Evolutionary conservation across 2,888 invertebrate species (phyloP), one percentile per base, ranked within the genome.

Genomic region (Drosophila infuscata): DNA sequence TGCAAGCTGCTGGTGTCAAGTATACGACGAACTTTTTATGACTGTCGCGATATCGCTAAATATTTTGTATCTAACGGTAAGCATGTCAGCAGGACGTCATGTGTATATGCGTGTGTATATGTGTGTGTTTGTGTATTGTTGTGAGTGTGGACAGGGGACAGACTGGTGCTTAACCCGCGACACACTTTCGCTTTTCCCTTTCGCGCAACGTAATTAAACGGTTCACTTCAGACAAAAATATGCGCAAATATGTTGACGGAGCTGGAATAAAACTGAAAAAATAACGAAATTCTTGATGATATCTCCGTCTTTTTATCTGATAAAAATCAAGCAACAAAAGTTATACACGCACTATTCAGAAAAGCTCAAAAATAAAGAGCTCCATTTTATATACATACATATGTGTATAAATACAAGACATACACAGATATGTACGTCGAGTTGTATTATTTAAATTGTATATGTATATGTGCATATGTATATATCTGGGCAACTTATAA

Each of bases 121-220:
- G 9, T 9, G 20, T 43, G 6, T n/a, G 43, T 12, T 20, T 20
- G 12, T 8, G 20, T 2, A 20, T 20, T 8, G n/a, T n/a, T n/a
- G 20, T n/a, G 58, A 59, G 67, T 72, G 71, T 79, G 84, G 70
- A 81, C 79, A 79, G 64, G 67, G 43, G 38, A 56, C 58, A 8
- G 69, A 57, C 64, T 70, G 70, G 33, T 74, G 74, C 59, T 83
- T 70, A 82, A 79, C 79, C 60, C 56, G 59, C 48, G 43, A 61
- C 53, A 68, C 87, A 74, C 70, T 70, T 70, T 74, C 70, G 58
- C 46, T 57, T 62, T 56, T 58, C 52, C 51, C 54, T 56, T 57
- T 35, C 36, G 48, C 60, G 72, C 54, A 82, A 82, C 88, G 80
- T 74, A 83, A 81, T 83, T 86, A 74, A 85, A 78, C 67, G 53